These are phyloP conservation scores for Dusona sp. DNA, from an alignment of 2,888 invertebrate genomes.

Conservation along the genomic window DNA sequence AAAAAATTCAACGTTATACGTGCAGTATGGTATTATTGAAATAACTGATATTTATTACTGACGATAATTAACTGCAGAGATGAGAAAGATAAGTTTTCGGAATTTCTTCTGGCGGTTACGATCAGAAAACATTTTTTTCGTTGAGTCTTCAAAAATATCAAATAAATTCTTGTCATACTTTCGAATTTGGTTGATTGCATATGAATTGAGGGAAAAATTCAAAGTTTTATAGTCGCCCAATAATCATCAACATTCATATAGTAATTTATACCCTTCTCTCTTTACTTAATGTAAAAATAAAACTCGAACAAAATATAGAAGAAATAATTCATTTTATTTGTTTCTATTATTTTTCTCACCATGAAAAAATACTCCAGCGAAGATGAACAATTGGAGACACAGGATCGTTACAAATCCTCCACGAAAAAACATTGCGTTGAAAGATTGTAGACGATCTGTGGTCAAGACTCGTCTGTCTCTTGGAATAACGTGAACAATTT, in stretches of 20 bases:
- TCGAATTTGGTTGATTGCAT: conserved; percentile 4
- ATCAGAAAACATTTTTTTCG: neutral
- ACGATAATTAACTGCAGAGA: conserved; percentile 15
- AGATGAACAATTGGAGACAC: conserved; percentile 50
- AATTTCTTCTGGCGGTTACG: neutral
- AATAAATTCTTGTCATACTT: neutral
- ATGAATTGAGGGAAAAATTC: neutral
- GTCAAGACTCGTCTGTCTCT: neutral
- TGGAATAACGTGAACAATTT: neutral
- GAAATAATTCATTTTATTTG: neutral
- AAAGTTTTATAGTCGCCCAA: neutral
- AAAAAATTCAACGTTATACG: neutral
- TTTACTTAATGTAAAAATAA: neutral
- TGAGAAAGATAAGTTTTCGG: conserved; percentile 16
- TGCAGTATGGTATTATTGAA: neutral
- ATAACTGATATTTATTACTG: conserved; percentile 24
- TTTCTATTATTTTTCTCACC: conserved; percentile 41
- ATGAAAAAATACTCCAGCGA: conserved; percentile 40
- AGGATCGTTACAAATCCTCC: conserved; percentile 32
- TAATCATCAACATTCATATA: neutral
- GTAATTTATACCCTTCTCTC: neutral
- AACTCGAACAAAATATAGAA: neutral
- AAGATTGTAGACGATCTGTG: neutral
- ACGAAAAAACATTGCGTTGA: conserved; percentile 30
- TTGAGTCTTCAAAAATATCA: neutral